Conservation (phyloP, 2,888 invertebrate species). For the Leptopterna dolabrata region DNA sequence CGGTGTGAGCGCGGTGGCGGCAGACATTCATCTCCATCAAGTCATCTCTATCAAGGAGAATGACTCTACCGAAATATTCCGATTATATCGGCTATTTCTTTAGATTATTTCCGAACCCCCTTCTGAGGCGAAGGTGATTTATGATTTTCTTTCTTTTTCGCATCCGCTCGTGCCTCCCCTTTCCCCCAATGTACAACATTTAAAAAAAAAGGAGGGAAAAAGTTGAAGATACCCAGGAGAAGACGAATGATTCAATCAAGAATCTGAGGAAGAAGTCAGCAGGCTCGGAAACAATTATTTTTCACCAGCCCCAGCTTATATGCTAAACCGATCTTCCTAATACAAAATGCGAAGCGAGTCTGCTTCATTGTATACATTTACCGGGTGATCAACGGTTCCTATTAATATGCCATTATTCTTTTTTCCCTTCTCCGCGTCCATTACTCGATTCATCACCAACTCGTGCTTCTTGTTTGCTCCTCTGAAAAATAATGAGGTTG, state of each 20-base stretch:
- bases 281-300: not conserved
- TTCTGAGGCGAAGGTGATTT: not conserved
- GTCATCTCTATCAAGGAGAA: slow-evolving; percentile 17
- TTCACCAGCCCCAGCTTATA: not conserved
- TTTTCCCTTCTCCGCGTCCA: not conserved
- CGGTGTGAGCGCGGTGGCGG: slow-evolving; percentile 1
- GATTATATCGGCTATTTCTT: slow-evolving; percentile 22
- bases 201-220: not conserved
- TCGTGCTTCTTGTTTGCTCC: not conserved
- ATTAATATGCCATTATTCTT: slow-evolving; percentile 41
- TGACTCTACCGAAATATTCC: slow-evolving; percentile 1
- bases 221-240: not conserved
- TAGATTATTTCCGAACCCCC: slow-evolving; percentile 15
- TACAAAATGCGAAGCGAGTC: slow-evolving; percentile 27
- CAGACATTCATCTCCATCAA: slow-evolving; percentile 24
- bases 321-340: slow-evolving; percentile 16
- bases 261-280: not conserved
- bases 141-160: not conserved
- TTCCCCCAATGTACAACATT: not conserved
- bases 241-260: slow-evolving; percentile 41
- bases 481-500: not conserved
- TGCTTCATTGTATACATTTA: slow-evolving; percentile 46
- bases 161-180: slow-evolving; percentile 15
- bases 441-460: slow-evolving; percentile 15
- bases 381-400: slow-evolving; percentile 35